Evolutionary conservation across 2,797 vertebrate species (phyloP).

Genomic region (Clarias fuscus): DNA sequence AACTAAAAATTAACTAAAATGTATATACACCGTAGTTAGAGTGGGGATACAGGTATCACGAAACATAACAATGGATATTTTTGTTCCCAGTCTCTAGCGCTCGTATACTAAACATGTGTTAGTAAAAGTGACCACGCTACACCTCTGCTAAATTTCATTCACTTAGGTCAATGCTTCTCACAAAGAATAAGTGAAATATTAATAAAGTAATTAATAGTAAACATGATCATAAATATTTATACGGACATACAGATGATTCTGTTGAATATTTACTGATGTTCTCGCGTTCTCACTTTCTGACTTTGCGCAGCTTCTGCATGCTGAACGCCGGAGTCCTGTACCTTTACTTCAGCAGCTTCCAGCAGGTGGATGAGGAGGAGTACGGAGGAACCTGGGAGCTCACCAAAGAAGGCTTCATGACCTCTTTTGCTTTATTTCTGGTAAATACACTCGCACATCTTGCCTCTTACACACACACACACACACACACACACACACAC

Average conservation of each 20-base stretch:
- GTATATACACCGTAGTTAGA: no score
- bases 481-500: no score
- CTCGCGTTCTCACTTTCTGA: neutral
- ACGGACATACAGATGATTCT: neutral
- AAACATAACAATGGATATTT: no score
- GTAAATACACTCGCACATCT: slow-evolving; percentile 64
- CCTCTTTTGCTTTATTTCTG: slow-evolving; percentile 97
- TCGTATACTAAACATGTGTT: no score
- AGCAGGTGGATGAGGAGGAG: slow-evolving; percentile 97
- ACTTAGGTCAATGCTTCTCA: neutral
- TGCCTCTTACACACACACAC: no score
- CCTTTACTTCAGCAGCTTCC: slow-evolving; percentile 98
- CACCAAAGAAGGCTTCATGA: slow-evolving; percentile 99
- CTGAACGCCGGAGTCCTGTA: slow-evolving; percentile 98
- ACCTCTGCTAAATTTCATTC: neutral
- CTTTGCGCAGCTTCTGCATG: slow-evolving; percentile 86
- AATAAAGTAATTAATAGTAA: neutral
- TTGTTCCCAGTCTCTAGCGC: no score
- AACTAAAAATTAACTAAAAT: no score
- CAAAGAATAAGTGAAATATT: neutral
- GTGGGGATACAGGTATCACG: no score
- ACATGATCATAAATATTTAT: neutral
- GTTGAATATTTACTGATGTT: no score
- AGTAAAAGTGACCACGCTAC: no score
- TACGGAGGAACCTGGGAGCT: slow-evolving; percentile 98